Conservation (phyloP, 1,140 invertebrate species). For the Vanessa atalanta region DNA sequence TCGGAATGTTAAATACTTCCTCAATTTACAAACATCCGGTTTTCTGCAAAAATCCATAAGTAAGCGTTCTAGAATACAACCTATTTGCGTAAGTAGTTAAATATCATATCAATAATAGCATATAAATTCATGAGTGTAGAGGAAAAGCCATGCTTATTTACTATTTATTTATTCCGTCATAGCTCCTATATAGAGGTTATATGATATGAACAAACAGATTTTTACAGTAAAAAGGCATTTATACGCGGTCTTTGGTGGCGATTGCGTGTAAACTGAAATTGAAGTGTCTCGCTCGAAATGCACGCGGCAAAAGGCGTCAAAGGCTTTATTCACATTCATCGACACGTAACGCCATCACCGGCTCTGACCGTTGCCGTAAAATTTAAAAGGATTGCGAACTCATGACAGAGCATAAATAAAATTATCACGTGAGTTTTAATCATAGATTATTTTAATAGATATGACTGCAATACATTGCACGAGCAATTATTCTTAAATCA, state of each 20-base stretch:
- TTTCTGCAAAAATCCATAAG: constrained; percentile 7
- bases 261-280: constrained; percentile 71
- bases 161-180: background rate
- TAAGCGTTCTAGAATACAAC: background rate
- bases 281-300: constrained; percentile 70
- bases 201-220: constrained; percentile 25
- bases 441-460: background rate
- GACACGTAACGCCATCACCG: constrained; percentile 62
- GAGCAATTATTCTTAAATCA: constrained; percentile 11
- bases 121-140: too few relatives aligned
- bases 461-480: background rate
- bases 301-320: constrained; percentile 73
- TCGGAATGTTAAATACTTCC: constrained; percentile 50
- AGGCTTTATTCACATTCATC: constrained; percentile 75
- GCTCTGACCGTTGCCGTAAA: constrained; percentile 39
- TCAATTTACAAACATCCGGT: constrained; percentile 23
- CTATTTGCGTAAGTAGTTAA: too few relatives aligned
- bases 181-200: background rate
- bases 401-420: constrained; percentile 43
- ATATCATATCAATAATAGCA: too few relatives aligned
- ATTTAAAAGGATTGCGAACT: constrained; percentile 53
- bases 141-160: too few relatives aligned
- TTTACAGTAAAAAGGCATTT: constrained; percentile 25
- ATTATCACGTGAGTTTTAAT: constrained; percentile 16
- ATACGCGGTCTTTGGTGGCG: constrained; percentile 37